Conservation (phyloP, 2,113 vertebrate species). For the Scomber scombrus region DNA sequence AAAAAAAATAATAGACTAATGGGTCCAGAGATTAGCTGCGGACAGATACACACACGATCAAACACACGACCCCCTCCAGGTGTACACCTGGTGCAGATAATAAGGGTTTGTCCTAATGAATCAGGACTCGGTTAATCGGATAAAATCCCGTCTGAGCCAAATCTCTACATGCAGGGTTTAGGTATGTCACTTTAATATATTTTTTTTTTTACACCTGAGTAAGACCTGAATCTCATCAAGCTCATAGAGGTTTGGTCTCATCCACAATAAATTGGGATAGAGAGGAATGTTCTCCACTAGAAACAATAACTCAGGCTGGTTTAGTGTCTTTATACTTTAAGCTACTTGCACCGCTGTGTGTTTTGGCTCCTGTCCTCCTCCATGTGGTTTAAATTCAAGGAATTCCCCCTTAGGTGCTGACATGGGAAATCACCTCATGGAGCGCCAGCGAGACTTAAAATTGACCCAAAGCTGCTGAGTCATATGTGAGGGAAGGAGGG, state of each 20-base stretch:
- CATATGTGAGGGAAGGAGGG: too few relatives aligned
- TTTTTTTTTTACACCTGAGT: neutral
- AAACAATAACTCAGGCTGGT: neutral
- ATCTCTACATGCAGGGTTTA: slow-evolving; percentile 20
- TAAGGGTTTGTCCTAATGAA: neutral
- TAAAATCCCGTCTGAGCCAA: slow-evolving; percentile 34
- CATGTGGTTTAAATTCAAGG: neutral
- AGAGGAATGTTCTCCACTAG: neutral
- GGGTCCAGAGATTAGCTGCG: too few relatives aligned
- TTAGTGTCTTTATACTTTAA: neutral
- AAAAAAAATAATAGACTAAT: too few relatives aligned
- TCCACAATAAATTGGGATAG: neutral
- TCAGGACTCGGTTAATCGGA: slow-evolving; percentile 21
- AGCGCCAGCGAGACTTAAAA: too few relatives aligned
- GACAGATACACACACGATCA: too few relatives aligned
- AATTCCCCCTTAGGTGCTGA: neutral
- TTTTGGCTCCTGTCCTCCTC: neutral
- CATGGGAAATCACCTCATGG: neutral
- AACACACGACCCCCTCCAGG: too few relatives aligned
- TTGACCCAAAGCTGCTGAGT: too few relatives aligned
- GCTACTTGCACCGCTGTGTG: neutral
- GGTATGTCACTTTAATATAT: too few relatives aligned
- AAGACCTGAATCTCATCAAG: neutral
- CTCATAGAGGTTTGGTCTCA: neutral
- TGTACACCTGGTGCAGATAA: neutral